These are phyloP conservation scores for Rhagonycha lutea DNA, from an alignment of 2,888 invertebrate genomes.

Conservation along the genomic window DNA sequence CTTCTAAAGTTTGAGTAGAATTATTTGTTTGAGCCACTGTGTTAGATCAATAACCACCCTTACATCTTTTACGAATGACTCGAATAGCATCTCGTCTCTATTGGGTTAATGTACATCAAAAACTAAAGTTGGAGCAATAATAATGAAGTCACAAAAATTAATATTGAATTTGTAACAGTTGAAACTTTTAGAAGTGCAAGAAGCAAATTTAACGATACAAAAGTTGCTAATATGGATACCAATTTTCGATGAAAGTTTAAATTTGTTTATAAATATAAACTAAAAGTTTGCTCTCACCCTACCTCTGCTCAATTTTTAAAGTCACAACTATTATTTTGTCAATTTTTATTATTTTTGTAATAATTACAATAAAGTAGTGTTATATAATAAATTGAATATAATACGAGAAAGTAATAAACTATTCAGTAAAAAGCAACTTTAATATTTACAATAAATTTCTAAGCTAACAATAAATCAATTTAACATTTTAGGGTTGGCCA, in stretches of 20 bases:
- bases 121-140: background rate
- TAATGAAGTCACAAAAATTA: background rate
- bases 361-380: background rate
- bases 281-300: too few species aligned
- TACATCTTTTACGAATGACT: slow-evolving; percentile 14
- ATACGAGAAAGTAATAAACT: slow-evolving; percentile 17
- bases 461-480: slow-evolving; percentile 38
- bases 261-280: too few species aligned
- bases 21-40: background rate
- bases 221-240: too few species aligned
- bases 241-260: too few species aligned
- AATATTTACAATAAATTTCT: slow-evolving; percentile 41
- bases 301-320: too few species aligned
- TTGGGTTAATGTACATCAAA: background rate
- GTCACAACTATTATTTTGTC: background rate
- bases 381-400: slow-evolving; percentile 11
- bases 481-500: slow-evolving; percentile 12
- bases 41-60: slow-evolving; percentile 25
- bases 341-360: background rate
- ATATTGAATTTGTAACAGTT: too few species aligned
- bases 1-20: background rate
- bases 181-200: too few species aligned
- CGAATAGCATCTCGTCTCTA: slow-evolving; percentile 12
- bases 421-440: slow-evolving; percentile 29
- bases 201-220: too few species aligned